Evolutionary conservation across 1,140 invertebrate genomes (phyloP).

Genomic region (Habropoda laboriosa): DNA sequence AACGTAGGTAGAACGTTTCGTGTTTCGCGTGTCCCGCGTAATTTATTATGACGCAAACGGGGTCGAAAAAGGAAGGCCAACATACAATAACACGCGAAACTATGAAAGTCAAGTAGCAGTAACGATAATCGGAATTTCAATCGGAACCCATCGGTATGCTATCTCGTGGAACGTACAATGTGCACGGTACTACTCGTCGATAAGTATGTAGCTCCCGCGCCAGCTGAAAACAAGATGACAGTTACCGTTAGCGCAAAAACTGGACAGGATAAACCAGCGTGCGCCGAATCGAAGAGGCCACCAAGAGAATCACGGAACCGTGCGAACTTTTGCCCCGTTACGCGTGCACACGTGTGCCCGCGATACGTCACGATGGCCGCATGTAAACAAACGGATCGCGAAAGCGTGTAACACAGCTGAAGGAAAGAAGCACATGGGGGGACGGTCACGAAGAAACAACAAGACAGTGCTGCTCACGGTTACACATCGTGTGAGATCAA

Average conservation of each 20-base stretch:
- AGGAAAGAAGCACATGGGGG: background rate
- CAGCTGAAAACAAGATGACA: background rate
- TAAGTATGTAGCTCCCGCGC: background rate
- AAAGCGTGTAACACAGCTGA: conserved; percentile 20
- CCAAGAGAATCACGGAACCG: conserved; percentile 14
- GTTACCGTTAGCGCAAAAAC: background rate
- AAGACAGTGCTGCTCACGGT: too few species aligned
- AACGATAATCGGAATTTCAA: background rate
- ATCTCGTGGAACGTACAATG: background rate
- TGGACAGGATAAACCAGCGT: background rate
- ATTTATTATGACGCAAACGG: background rate
- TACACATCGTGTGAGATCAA: too few species aligned
- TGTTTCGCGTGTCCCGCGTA: background rate
- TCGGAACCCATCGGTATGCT: background rate
- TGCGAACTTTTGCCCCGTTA: conserved; percentile 14
- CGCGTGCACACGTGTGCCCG: conserved; percentile 52
- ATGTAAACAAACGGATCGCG: conserved; percentile 60
- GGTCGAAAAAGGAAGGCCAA: background rate
- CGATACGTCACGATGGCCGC: conserved; percentile 51
- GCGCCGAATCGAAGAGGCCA: background rate
- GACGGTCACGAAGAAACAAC: too few species aligned
- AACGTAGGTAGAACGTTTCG: background rate
- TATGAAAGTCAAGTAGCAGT: too few species aligned
- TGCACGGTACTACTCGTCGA: too few species aligned
- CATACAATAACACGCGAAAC: background rate